Conservation (phyloP, 2,797 vertebrate genomes). For the Poeciliopsis infans region DNA sequence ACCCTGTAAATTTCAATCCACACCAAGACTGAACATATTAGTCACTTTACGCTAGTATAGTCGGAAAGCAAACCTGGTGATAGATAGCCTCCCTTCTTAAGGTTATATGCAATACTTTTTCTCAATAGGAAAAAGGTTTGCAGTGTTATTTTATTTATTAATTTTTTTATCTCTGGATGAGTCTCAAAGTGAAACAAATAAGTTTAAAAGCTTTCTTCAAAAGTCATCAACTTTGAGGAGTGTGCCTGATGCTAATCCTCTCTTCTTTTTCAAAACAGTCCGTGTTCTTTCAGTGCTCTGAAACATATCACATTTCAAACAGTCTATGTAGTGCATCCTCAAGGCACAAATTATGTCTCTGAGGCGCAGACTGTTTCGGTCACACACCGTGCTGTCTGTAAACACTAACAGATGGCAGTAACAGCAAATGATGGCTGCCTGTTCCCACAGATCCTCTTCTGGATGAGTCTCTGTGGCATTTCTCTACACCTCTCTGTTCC, state of each 20-base stretch:
- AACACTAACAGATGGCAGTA: constrained; percentile 47
- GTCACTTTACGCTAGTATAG: background rate
- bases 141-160: background rate
- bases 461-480: constrained; percentile 30
- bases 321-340: constrained; percentile 34
- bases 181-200: background rate
- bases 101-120: background rate
- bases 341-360: constrained; percentile 41
- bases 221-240: constrained; percentile 29
- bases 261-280: constrained; percentile 35
- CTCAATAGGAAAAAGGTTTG: background rate
- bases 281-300: constrained; percentile 24
- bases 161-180: background rate
- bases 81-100: background rate
- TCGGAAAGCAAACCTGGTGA: background rate
- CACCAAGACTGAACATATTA: background rate
- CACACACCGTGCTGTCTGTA: constrained; percentile 42
- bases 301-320: constrained; percentile 52
- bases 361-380: constrained; percentile 33
- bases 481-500: constrained; percentile 40
- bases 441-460: constrained; percentile 14
- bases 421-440: constrained; percentile 29
- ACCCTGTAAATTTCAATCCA: background rate
- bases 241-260: constrained; percentile 48
- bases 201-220: constrained; percentile 36